Base-by-base conservation (phyloP, 2,113 vertebrate species). In the Cairina moschata region DNA sequence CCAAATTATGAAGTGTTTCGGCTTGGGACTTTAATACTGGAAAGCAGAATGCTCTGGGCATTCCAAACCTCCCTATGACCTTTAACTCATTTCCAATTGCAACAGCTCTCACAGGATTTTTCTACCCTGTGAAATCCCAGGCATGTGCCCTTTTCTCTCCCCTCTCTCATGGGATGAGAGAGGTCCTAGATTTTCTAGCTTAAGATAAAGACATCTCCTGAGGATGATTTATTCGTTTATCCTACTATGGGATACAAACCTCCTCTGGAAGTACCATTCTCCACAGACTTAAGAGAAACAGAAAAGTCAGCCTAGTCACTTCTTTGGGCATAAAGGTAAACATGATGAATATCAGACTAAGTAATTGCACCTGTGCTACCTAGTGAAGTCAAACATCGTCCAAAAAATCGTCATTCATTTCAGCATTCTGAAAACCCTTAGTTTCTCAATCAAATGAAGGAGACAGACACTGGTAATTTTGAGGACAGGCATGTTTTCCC, bases 291-390 rank as follows among this genome's bases (percentile, higher is more conserved):
- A 13, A 88, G 58, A 50, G 25, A 28, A 77, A 59, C 11, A 65
- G 21, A 3, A 46, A 88, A 68, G 7, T 12, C 36, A 32, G 3
- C 20, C 25, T 11, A 17, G 18, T 22, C 4, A 63, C 9, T 67
- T 54, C 38, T 20, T 38, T 76, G 20, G 6, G 17, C 17, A 18
- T 44, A 0, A 83, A 62, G 15, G 3, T 65, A 20, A 58, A 7
- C 38, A 76, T 42, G 60, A 21, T 6, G 6, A 67, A 44, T 10
- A 18, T 18, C 21, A 63, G 50, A 22, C 17, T 22, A 46, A 85
- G 7, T 1, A 1, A 21, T 16, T 6, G 23, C 38, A 11, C 22
- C 22, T 21, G 0, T 8, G n/a, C 14, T 68, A 28, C 4, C 3
- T 4, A 62, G 21, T 20, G 17, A 83, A 77, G 11, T 17, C 11